Conservation (phyloP, 2,797 vertebrate species). For the Macrochelys suwanniensis region DNA sequence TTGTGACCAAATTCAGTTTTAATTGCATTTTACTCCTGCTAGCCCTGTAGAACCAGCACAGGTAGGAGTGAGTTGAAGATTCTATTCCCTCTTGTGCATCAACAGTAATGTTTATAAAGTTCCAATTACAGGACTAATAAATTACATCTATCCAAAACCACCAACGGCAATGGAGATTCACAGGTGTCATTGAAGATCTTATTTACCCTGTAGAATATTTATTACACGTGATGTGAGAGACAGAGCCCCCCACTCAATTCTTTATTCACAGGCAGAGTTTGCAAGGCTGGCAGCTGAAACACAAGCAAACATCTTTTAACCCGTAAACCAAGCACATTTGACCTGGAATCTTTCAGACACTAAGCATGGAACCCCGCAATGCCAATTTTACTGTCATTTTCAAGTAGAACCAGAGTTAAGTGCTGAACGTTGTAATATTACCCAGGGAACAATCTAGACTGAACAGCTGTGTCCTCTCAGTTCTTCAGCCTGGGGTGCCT, state of each 20-base stretch:
- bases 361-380: neutral
- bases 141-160: neutral
- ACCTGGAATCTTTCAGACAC: neutral
- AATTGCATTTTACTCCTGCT: neutral
- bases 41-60: neutral
- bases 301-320: neutral
- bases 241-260: neutral
- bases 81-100: neutral
- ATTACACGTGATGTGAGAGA: neutral
- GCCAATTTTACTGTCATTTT: neutral
- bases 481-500: too few species aligned
- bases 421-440: neutral
- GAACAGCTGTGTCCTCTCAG: too few species aligned
- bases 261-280: neutral
- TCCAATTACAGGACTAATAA: neutral
- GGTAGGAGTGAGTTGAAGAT: neutral
- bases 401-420: neutral
- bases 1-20: neutral
- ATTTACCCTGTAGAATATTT: accelerated
- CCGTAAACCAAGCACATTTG: accelerated
- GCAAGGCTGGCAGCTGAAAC: neutral
- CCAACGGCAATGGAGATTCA: neutral
- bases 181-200: slow-evolving; percentile 12
- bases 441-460: too few species aligned
- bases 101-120: neutral